Evolutionary conservation across 2,888 invertebrate genomes (phyloP).

Genomic region (Acanthoscelides obtectus): DNA sequence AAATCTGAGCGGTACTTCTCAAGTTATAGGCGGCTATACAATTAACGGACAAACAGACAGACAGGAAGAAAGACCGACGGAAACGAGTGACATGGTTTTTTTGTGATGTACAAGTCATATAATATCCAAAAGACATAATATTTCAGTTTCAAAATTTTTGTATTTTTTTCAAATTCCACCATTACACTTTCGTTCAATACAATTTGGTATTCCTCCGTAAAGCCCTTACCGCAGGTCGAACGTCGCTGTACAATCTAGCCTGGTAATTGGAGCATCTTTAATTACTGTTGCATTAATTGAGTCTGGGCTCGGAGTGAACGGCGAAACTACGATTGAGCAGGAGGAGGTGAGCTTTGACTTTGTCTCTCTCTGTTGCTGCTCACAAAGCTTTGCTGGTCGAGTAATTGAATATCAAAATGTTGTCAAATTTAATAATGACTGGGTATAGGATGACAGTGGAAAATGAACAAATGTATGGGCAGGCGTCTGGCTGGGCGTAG

Average conservation of each 20-base stretch:
- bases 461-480: background rate
- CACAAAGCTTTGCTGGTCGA: constrained; percentile 43
- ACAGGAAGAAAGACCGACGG: too few relatives aligned
- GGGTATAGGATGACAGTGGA: constrained; percentile 13
- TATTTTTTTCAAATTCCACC: too few relatives aligned
- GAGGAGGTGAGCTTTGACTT: constrained; percentile 31
- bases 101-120: too few relatives aligned
- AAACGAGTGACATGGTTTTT: too few relatives aligned
- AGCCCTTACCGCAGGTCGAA: background rate
- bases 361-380: constrained; percentile 40
- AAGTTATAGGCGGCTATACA: too few relatives aligned
- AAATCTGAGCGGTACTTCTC: too few relatives aligned
- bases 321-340: background rate
- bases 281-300: constrained; percentile 43
- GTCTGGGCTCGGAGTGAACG: constrained; percentile 12
- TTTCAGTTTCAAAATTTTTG: too few relatives aligned
- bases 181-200: too few relatives aligned
- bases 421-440: constrained; percentile 45
- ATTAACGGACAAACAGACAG: too few relatives aligned
- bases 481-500: too few relatives aligned
- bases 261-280: constrained; percentile 45
- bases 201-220: too few relatives aligned
- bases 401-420: constrained; percentile 47
- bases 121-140: too few relatives aligned
- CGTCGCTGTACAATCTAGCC: background rate